Percentiles rank a stretch among this genome's conserved stretches.
Evolutionary conservation across 2,888 invertebrate species (phyloP).

Genomic region (Pyrrhia umbra): DNA sequence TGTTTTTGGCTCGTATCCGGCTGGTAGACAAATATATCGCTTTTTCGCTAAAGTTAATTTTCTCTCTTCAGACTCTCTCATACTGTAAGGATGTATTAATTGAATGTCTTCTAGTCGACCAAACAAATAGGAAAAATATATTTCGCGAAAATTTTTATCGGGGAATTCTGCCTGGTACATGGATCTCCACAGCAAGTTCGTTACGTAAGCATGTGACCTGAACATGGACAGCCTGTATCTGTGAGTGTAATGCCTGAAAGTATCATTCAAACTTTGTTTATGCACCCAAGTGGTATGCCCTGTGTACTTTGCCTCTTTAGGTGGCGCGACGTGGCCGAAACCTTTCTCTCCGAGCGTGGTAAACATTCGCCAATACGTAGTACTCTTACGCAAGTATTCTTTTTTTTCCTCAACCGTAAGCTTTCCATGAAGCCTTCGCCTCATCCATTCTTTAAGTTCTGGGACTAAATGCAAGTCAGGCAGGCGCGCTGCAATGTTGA

Average conservation of each 20-base stretch:
- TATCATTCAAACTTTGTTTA: conserved; percentile 75
- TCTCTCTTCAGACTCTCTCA: conserved; percentile 69
- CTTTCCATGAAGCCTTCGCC: conserved; percentile 78
- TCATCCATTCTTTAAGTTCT: conserved; percentile 85
- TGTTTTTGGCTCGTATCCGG: conserved; percentile 50
- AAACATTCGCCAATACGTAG: conserved; percentile 74
- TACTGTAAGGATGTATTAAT: conserved; percentile 78
- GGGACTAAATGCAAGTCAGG: conserved; percentile 82
- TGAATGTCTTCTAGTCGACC: conserved; percentile 73
- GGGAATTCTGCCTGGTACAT: conserved; percentile 83
- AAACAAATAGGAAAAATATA: conserved; percentile 82
- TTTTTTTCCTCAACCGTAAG: conserved; percentile 64
- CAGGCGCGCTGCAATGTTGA: conserved; percentile 80
- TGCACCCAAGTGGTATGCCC: conserved; percentile 76
- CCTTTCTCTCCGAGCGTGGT: conserved; percentile 66
- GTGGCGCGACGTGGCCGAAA: conserved; percentile 73
- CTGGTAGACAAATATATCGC: conserved; percentile 76
- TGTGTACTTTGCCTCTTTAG: conserved; percentile 66
- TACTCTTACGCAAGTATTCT: conserved; percentile 70
- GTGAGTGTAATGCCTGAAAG: conserved; percentile 71
- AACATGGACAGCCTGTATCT: conserved; percentile 74
- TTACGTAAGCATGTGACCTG: conserved; percentile 74
- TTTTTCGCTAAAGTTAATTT: conserved; percentile 63
- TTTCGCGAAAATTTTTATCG: conserved; percentile 84
- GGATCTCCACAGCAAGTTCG: conserved; percentile 81